These are phyloP conservation scores for Heliothis peltigera DNA, from an alignment of 2,888 invertebrate species.

Conservation along the genomic window DNA sequence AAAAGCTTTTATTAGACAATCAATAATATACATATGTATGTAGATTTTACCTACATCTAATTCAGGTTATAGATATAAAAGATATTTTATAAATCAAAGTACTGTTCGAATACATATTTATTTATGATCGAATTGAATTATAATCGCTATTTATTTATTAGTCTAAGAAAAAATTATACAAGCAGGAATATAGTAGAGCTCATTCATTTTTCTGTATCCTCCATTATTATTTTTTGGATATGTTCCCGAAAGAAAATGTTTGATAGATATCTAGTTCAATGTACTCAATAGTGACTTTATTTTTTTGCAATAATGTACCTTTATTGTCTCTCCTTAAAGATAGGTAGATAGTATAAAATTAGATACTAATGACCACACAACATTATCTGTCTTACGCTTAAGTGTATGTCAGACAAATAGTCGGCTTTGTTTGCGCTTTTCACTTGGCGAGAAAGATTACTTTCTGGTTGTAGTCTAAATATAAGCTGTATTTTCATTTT, in stretches of 20 bases:
- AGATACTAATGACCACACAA: slow-evolving; percentile 27
- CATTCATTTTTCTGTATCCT: too few relatives aligned
- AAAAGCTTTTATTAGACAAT: neutral
- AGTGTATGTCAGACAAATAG: slow-evolving; percentile 19
- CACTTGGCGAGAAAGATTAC: slow-evolving; percentile 44
- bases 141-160: neutral
- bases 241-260: too few relatives aligned
- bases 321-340: too few relatives aligned
- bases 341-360: neutral
- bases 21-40: neutral
- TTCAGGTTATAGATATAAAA: slow-evolving; percentile 2
- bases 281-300: too few relatives aligned
- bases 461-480: slow-evolving; percentile 22
- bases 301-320: too few relatives aligned
- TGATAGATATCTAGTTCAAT: too few relatives aligned
- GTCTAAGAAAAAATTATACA: too few relatives aligned
- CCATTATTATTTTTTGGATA: too few relatives aligned
- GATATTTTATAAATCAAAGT: neutral
- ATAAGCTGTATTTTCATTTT: neutral
- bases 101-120: neutral
- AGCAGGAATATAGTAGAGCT: too few relatives aligned
- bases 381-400: slow-evolving; percentile 27
- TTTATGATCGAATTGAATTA: slow-evolving; percentile 12
- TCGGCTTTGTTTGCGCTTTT: slow-evolving; percentile 45
- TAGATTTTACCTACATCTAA: neutral